Evolutionary conservation across 2,888 invertebrate species (phyloP).

Genomic region (Anodontia alba): DNA sequence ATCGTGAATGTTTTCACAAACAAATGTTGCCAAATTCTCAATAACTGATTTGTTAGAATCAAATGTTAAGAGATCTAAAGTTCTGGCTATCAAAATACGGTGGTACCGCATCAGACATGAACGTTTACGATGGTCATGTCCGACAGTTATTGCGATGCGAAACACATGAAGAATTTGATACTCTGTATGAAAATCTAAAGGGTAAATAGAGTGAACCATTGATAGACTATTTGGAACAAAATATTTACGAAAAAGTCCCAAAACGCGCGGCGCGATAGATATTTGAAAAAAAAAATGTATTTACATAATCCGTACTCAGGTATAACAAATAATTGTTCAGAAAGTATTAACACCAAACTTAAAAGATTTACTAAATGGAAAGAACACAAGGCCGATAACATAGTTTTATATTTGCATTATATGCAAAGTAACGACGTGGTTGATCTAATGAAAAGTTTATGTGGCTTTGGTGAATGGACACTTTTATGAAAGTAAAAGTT

Average conservation of each 20-base stretch:
- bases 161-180: neutral
- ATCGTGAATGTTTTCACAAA: neutral
- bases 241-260: neutral
- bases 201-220: slow-evolving; percentile 20
- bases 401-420: slow-evolving; percentile 29
- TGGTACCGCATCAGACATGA: neutral
- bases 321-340: slow-evolving; percentile 33
- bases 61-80: neutral
- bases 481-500: neutral
- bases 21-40: neutral
- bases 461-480: slow-evolving; percentile 5
- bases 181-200: neutral
- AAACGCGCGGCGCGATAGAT: slow-evolving; percentile 19
- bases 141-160: neutral
- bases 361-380: slow-evolving; percentile 25
- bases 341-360: slow-evolving; percentile 33
- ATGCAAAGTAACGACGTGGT: slow-evolving; percentile 19
- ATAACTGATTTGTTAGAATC: neutral
- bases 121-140: neutral
- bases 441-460: slow-evolving; percentile 16
- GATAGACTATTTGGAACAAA: slow-evolving; percentile 18
- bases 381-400: slow-evolving; percentile 30
- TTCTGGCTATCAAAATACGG: neutral
- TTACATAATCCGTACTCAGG: slow-evolving; percentile 37
- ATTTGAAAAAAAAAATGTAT: slow-evolving; percentile 9